Evolutionary conservation across 1,140 invertebrate species (phyloP).

Genomic region (Delia radicum): DNA sequence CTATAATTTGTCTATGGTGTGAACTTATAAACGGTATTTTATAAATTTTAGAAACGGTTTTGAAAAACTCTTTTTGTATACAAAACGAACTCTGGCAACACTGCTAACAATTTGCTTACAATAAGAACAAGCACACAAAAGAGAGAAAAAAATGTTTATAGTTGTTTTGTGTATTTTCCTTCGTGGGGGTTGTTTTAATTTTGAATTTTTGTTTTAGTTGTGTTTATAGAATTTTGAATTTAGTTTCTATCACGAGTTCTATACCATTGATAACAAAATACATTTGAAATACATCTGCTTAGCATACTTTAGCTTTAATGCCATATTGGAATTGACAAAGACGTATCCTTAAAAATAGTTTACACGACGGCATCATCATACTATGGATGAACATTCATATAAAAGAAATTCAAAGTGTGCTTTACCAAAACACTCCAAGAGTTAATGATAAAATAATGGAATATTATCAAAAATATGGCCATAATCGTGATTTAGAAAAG

Average conservation of each 20-base stretch:
- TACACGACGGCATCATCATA: neutral
- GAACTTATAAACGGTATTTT: too few relatives aligned
- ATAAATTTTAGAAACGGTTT: too few relatives aligned
- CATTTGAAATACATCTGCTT: neutral
- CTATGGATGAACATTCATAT: neutral
- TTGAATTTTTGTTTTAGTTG: neutral
- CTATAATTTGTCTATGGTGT: too few relatives aligned
- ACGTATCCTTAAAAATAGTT: neutral
- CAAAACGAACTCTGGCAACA: too few relatives aligned
- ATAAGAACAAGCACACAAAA: neutral
- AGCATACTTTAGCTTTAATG: neutral
- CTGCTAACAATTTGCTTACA: neutral
- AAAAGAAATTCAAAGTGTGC: neutral
- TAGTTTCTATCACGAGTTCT: neutral
- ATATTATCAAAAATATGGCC: conserved; percentile 24
- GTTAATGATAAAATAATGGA: conserved; percentile 27
- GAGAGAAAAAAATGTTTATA: neutral
- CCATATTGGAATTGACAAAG: neutral
- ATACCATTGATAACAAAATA: too few relatives aligned
- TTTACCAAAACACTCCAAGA: conserved; percentile 21
- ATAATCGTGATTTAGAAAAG: conserved; percentile 28
- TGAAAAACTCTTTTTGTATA: too few relatives aligned
- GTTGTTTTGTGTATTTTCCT: neutral
- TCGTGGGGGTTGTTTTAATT: conserved; percentile 1
- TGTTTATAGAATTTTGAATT: neutral